Base-by-base conservation (phyloP, 2,113 vertebrate genomes). In the Ailurus styani region DNA sequence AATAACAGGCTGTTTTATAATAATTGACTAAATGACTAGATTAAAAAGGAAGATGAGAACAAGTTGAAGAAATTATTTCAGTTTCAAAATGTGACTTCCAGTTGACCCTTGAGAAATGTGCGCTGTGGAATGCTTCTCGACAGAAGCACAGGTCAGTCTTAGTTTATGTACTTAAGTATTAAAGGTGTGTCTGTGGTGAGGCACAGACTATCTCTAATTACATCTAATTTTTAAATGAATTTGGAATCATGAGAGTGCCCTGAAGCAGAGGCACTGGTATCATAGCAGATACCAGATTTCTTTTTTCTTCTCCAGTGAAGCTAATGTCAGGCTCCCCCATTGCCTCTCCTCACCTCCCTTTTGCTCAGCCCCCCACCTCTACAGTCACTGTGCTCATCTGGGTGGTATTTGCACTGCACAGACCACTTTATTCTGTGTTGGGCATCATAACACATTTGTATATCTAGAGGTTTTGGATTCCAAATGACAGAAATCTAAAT, bases 11-110 rank as follows among this genome's bases (percentile, higher is more conserved):
- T 94, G 17, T 90, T 93, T 96, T 75, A 29, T 42, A 82, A 75
- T 92, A 83, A 70, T 87, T 72, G 14, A 25, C 86, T 84, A 42
- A 77, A 84, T 66, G 42, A 70, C 66, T 93, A 66, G 52, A 83
- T 93, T 87, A 45, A 73, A 66, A 77, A 31, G 50, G 72, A 94
- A 88, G 52, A 50, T 77, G 25, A 93, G n/a, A 57, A 88, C 11
- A 93, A 78, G n/a, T 50, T 97, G 66, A 90, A 93, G 15, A 90
- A 87, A 73, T 66, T 8, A 42, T 54, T 96, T 91, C 42, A 23
- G 54, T 72, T 82, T 77, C 17, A 75, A 54, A 92, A 77, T 72
- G 29, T 66, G 29, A 72, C 54, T 95, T 92, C 23, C 70, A 42
- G 18, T 73, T 95, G 73, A 60, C 18, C 18, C 37, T 87, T 77